These are phyloP conservation scores for Leptodactylus fuscus DNA, from an alignment of 2,113 vertebrate species.

Conservation along the genomic window DNA sequence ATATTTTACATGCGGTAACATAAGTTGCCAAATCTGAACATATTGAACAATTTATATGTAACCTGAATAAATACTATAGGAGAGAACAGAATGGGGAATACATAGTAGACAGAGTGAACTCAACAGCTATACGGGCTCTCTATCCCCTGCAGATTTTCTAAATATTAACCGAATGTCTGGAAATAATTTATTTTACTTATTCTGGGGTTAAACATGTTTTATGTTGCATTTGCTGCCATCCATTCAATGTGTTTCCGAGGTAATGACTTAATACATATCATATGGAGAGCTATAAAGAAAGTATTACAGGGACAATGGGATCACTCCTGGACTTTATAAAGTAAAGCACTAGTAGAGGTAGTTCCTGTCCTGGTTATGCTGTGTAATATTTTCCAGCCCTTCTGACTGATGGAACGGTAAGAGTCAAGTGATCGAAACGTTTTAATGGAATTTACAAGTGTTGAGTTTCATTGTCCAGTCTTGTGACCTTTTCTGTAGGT, in stretches of 20 bases:
- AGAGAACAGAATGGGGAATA: background rate
- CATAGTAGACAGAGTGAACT: background rate
- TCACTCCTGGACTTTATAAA: slow-evolving; percentile 1
- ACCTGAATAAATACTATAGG: background rate
- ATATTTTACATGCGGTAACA: background rate
- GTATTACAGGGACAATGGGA: background rate
- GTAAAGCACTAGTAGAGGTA: background rate
- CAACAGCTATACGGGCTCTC: background rate
- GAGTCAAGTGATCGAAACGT: slow-evolving; percentile 17
- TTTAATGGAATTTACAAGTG: slow-evolving; percentile 31
- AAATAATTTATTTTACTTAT: slow-evolving; percentile 40
- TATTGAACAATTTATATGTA: slow-evolving; percentile 12
- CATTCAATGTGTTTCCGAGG: background rate
- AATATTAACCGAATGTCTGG: slow-evolving; percentile 31
- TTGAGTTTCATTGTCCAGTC: slow-evolving; percentile 28
- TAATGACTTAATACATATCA: slow-evolving; percentile 28
- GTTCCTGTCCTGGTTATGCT: background rate
- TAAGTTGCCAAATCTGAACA: background rate
- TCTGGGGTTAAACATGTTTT: slow-evolving; percentile 24
- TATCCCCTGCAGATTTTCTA: slow-evolving; percentile 5
- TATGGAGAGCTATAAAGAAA: slow-evolving; percentile 13
- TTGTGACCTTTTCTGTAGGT: slow-evolving; percentile 29
- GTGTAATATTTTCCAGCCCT: background rate
- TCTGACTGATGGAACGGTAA: background rate
- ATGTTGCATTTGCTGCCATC: slow-evolving; percentile 35